Evolutionary conservation across 2,888 invertebrate genomes (phyloP), one percentile per base, ranked within the genome.

Genomic region (Chydorus sphaericus): DNA sequence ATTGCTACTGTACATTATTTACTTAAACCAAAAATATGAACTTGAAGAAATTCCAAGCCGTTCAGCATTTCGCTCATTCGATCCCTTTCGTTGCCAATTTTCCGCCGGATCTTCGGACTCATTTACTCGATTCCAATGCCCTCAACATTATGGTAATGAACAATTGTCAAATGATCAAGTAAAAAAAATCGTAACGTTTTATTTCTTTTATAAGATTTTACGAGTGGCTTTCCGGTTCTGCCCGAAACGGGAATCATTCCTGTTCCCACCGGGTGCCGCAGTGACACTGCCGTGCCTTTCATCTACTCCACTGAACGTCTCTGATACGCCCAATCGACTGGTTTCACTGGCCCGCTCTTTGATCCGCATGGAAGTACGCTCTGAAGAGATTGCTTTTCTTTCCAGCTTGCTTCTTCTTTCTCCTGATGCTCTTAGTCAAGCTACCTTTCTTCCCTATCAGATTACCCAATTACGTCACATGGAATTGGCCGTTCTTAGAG

Each of bases 131-230:
- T 16, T 14, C 20, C 18, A 55, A 55, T 36, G 49, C 49, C 10
- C 26, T 55, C n/a, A 26, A 55, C 36, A 31, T 49, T n/a, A 55
- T 55, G 55, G 55, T 48, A 16, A 54, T n/a, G n/a, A n/a, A n/a
- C n/a, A n/a, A n/a, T 33, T 30, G 18, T 4, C n/a, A 37, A 26
- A 23, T 28, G 6, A 11, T 18, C 11, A 28, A 4, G 26, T 30
- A 20, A 23, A n/a, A n/a, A 33, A 18, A 20, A 8, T 4, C 36
- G 31, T 52, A 18, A 14, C 7, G 14, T 11, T 39, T 26, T 54
- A 23, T 54, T 7, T 18, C n/a, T 11, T 8, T 37, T 38, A n/a
- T 20, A n/a, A 55, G 55, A 36, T 55, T 20, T 31, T 55, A 10
- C 48, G 55, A 26, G 16, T 49, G n/a, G 48, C 49, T 20, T 55